These are phyloP conservation scores for Liparis tanakae DNA, from an alignment of 2,797 vertebrate species.

Conservation along the genomic window DNA sequence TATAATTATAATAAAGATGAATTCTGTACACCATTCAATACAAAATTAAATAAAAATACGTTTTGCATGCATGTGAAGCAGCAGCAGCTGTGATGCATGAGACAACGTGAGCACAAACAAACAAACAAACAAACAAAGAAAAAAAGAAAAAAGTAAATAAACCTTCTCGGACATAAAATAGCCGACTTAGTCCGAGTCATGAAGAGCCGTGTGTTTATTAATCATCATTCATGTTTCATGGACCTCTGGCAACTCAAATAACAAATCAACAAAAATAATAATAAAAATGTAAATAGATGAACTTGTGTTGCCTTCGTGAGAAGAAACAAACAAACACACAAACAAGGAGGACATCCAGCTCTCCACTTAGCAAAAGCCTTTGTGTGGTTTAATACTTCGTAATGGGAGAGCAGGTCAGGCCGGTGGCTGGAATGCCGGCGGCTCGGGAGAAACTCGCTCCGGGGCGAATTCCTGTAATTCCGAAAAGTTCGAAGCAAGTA, in stretches of 20 bases:
- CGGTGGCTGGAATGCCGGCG: slow-evolving; percentile 27
- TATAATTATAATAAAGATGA: background rate
- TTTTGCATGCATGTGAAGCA: background rate
- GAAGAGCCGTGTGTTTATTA: too few relatives aligned
- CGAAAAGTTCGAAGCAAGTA: slow-evolving; percentile 29
- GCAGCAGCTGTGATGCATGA: too few relatives aligned
- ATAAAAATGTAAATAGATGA: too few relatives aligned
- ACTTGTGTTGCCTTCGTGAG: too few relatives aligned
- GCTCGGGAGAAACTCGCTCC: slow-evolving; percentile 34
- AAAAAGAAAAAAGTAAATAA: background rate
- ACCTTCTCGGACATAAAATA: background rate
- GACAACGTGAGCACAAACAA: background rate
- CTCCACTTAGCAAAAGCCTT: too few relatives aligned
- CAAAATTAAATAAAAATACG: background rate
- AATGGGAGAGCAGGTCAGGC: background rate
- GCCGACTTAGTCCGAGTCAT: background rate
- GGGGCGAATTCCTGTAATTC: slow-evolving; percentile 55
- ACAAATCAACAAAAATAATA: too few relatives aligned
- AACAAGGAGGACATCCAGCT: too few relatives aligned
- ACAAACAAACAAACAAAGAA: background rate
- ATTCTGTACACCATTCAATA: background rate
- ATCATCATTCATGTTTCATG: too few relatives aligned
- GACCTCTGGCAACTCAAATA: too few relatives aligned
- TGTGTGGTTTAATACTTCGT: background rate
- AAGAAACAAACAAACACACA: too few relatives aligned